Evolutionary conservation across 2,113 vertebrate genomes (phyloP), one percentile per base, ranked within the genome.

Genomic region (Thamnaconus septentrionalis): DNA sequence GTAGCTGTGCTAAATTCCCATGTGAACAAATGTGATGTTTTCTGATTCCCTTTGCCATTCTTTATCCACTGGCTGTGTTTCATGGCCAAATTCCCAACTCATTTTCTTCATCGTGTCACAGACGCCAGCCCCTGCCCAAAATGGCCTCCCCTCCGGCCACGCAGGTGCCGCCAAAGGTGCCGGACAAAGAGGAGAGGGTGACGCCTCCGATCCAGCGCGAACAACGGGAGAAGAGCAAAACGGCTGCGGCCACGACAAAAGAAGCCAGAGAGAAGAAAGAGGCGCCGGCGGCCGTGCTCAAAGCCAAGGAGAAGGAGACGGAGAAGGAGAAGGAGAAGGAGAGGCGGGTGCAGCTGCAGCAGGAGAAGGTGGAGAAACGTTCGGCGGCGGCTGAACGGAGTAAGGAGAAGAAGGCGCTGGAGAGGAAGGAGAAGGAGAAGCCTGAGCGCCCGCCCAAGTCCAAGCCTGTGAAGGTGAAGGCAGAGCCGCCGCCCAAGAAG

Each of bases 401-500:
- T 8, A 83, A 91, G 47, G 90, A 91, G 73, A 90, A 82, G 81
- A 86, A 85, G 70, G 64, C 83, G 4, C 53, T 83, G 60, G 69
- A 86, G 77, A 86, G 73, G 59, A 85, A 88, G 59, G 84, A 86
- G 83, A 91, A 74, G 71, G 84, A 89, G 52, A 89, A 81, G 66
- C 57, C 83, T 3, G 77, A 83, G 8, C 85, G 86, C 7, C 69
- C 84, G 12, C 88, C 91, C 46, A 95, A 96, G 85, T 80, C 92
- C 71, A 88, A 87, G 71, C 72, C 78, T 1, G 41, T 85, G 41
- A 97, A 94, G 76, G 93, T 94, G 53, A 97, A 96, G 82, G 95
- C 94, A 0, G 94, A 96, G 70, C 95, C 95, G 0, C 95, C 95
- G 0, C 95, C 95, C 0, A 97, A 97, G 83, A 97, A 97, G 84